phyloP scores from a whole-genome alignment of 2,797 vertebrate genomes.

The Margarornis squamiger region DNA sequence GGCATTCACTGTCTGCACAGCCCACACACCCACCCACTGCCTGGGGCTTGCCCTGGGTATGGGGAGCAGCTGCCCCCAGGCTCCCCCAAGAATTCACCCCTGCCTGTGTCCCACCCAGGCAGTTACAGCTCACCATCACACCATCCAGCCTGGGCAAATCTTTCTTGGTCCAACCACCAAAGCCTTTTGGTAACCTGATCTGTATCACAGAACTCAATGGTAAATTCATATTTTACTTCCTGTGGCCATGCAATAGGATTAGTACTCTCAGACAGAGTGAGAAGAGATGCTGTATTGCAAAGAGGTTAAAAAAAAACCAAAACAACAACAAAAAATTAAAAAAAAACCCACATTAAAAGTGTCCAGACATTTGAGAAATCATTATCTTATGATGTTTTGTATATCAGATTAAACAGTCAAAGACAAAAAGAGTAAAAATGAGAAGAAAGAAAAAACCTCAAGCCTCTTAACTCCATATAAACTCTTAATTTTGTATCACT shows the following conservation, averaged over 20 bases:
- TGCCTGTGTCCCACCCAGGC: neutral
- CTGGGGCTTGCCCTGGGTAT: accelerated
- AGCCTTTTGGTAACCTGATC: neutral
- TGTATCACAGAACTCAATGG: neutral
- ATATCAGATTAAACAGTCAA: neutral
- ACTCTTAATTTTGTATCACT: neutral
- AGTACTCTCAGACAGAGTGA: neutral
- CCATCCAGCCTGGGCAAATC: neutral
- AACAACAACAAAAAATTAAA: too few species aligned
- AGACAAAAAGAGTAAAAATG: neutral
- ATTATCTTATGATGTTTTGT: neutral
- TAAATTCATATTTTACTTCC: neutral
- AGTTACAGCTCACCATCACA: neutral
- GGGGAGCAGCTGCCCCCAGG: neutral
- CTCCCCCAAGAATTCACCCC: neutral
- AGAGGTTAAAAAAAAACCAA: neutral
- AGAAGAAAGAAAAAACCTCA: neutral
- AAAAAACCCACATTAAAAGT: neutral
- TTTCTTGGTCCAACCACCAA: neutral
- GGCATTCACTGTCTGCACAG: neutral
- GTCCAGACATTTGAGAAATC: neutral
- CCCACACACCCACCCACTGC: accelerated
- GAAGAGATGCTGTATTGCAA: neutral
- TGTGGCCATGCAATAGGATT: neutral
- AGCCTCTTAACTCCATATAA: neutral